These are phyloP conservation scores for Monopis laevigella DNA, from an alignment of 2,888 invertebrate species.

Conservation along the genomic window DNA sequence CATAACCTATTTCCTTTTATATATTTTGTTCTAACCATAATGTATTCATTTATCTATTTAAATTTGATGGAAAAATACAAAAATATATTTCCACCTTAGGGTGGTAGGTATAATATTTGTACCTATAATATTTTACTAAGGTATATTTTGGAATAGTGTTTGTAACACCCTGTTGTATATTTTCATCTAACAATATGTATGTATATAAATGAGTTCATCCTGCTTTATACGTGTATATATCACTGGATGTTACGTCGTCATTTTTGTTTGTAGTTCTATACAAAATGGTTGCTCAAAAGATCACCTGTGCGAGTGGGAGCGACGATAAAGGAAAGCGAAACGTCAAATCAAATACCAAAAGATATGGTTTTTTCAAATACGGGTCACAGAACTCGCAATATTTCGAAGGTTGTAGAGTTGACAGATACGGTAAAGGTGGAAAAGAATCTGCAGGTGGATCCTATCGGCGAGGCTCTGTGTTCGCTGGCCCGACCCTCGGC, in stretches of 20 bases:
- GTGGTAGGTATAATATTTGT: no score
- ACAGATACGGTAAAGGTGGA: slow-evolving; percentile 59
- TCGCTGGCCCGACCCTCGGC: slow-evolving; percentile 30
- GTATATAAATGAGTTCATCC: no score
- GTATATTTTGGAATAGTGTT: no score
- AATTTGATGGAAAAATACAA: no score
- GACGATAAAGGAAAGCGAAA: slow-evolving; percentile 58
- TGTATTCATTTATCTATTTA: no score
- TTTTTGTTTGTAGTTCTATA: slow-evolving; percentile 67
- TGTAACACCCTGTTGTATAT: no score
- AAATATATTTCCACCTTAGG: no score
- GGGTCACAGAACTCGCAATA: slow-evolving; percentile 57
- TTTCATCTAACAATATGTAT: no score
- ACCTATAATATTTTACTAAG: no score
- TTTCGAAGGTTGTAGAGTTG: slow-evolving; percentile 64
- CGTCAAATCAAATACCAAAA: slow-evolving; percentile 53
- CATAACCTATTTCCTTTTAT: no score
- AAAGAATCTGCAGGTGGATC: slow-evolving; percentile 47
- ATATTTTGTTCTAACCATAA: no score
- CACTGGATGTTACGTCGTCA: slow-evolving; percentile 66
- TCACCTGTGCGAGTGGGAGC: slow-evolving; percentile 63
- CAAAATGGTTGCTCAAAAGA: slow-evolving; percentile 67
- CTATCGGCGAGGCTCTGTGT: slow-evolving; percentile 32
- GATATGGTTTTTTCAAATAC: slow-evolving; percentile 66
- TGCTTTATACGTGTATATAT: slow-evolving; percentile 51